phyloP scores from a whole-genome alignment of 2,888 invertebrate species.

The Spisula solida region DNA sequence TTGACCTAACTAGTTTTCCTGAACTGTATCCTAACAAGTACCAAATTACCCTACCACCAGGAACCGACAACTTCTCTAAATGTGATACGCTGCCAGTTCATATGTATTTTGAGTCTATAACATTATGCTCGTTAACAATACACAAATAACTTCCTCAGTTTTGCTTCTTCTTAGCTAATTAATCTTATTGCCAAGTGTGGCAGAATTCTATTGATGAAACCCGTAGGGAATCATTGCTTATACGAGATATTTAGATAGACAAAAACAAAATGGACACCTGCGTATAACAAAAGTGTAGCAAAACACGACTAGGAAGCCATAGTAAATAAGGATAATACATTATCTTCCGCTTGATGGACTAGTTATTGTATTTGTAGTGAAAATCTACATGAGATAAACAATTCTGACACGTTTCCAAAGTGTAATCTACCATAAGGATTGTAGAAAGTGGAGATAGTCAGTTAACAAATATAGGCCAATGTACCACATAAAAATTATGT shows the following conservation, averaged over 20 bases:
- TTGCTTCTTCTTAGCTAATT: background rate
- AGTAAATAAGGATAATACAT: background rate
- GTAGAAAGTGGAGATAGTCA: too few relatives aligned
- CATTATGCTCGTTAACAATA: background rate
- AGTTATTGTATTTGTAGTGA: background rate
- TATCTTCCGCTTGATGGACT: background rate
- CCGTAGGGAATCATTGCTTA: background rate
- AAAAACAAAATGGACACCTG: background rate
- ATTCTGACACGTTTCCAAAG: background rate
- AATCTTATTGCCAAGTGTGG: background rate
- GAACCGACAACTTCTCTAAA: too few relatives aligned
- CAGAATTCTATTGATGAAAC: slow-evolving; percentile 8
- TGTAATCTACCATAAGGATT: too few relatives aligned
- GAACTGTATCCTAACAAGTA: too few relatives aligned
- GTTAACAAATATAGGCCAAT: too few relatives aligned
- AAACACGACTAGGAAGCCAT: background rate
- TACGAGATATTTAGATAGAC: background rate
- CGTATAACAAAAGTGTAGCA: background rate
- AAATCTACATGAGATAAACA: background rate
- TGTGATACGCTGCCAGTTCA: too few relatives aligned
- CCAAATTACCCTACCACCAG: too few relatives aligned
- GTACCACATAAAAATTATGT: too few relatives aligned
- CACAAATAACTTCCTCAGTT: background rate
- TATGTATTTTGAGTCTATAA: too few relatives aligned
- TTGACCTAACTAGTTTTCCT: too few relatives aligned